Evolutionary conservation across 1,140 invertebrate species (phyloP).

Genomic region (Aphis craccivora): DNA sequence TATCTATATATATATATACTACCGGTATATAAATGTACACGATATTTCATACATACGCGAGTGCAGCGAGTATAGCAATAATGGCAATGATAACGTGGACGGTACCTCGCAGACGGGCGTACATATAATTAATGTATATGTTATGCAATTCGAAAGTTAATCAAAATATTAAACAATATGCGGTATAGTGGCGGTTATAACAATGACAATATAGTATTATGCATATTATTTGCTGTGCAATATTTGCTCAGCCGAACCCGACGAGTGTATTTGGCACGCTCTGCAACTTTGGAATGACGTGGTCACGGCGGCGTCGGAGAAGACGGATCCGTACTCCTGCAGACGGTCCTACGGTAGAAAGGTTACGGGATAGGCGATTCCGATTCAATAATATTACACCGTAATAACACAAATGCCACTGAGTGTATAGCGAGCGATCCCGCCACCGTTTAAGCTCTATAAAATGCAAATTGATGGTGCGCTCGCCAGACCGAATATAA

Average conservation of each 20-base stretch:
- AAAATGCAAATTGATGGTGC: background rate
- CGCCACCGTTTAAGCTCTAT: background rate
- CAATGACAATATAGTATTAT: background rate
- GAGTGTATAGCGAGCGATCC: background rate
- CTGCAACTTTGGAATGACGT: background rate
- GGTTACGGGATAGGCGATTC: background rate
- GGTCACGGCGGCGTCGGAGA: too few species aligned
- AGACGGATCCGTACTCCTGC: background rate
- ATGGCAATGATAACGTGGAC: background rate
- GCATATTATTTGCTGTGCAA: background rate
- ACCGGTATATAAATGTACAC: background rate
- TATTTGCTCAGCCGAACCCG: background rate
- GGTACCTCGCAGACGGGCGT: background rate
- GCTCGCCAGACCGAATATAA: slow-evolving; percentile 19
- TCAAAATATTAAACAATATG: background rate
- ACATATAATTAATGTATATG: background rate
- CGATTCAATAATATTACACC: background rate
- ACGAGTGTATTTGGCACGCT: background rate
- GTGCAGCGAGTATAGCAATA: background rate
- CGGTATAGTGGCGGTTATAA: background rate
- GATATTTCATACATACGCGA: background rate
- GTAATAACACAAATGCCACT: background rate
- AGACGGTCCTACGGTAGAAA: background rate
- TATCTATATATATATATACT: background rate
- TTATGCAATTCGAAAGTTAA: background rate